These are phyloP conservation scores for Vanessa cardui DNA, from an alignment of 2,888 invertebrate species.

Conservation along the genomic window DNA sequence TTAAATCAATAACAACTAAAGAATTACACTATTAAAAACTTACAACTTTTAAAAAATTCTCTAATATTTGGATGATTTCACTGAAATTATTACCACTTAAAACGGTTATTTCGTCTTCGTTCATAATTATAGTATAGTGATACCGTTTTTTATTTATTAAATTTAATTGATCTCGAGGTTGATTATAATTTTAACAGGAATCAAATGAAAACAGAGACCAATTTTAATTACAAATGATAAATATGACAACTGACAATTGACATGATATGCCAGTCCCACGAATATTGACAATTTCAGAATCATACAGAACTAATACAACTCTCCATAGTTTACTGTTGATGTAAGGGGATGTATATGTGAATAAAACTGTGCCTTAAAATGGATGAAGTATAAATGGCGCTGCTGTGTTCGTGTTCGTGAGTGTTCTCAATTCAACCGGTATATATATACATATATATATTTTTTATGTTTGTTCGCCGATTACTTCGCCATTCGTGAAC, in stretches of 20 bases:
- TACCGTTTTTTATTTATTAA: neutral
- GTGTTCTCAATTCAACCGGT: too few relatives aligned
- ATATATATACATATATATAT: too few relatives aligned
- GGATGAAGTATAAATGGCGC: too few relatives aligned
- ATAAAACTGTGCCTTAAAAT: too few relatives aligned
- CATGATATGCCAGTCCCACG: neutral
- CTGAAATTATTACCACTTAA: constrained; percentile 53
- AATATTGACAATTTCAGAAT: neutral
- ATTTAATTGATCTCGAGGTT: neutral
- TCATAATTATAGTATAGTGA: constrained; percentile 52
- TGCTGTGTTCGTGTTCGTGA: too few relatives aligned
- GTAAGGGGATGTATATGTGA: too few relatives aligned
- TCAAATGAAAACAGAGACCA: constrained; percentile 10
- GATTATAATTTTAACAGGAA: neutral
- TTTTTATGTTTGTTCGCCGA: too few relatives aligned
- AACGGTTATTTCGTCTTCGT: constrained; percentile 64
- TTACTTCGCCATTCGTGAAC: too few relatives aligned
- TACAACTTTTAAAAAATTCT: constrained; percentile 63
- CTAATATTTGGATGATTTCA: constrained; percentile 54
- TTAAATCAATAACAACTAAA: too few relatives aligned
- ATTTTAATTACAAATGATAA: neutral
- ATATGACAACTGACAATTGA: constrained; percentile 8
- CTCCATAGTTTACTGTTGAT: too few relatives aligned
- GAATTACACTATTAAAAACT: constrained; percentile 33
- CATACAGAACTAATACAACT: neutral